Percentiles rank a stretch among this genome's conserved stretches.
phyloP scores from a whole-genome alignment of 2,113 vertebrate species.

The Physeter macrocephalus region DNA sequence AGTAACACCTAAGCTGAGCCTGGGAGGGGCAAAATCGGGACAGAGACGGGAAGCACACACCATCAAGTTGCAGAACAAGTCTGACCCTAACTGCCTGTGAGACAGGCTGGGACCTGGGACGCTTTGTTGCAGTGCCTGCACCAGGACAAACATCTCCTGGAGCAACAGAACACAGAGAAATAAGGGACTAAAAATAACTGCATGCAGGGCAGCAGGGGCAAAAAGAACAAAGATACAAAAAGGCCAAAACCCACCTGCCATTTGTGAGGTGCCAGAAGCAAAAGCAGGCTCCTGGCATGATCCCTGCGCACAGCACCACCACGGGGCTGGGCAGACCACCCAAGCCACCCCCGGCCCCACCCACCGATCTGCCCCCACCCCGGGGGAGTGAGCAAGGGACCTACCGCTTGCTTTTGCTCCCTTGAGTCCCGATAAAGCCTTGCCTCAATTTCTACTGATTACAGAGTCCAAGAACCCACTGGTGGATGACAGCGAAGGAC shows the following conservation, averaged over 20 bases:
- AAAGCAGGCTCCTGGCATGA: not conserved
- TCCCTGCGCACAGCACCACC: not conserved
- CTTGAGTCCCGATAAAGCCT: not conserved
- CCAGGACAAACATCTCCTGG: too few species aligned
- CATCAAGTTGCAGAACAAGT: not conserved
- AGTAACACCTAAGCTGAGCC: not conserved
- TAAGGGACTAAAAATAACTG: too few species aligned
- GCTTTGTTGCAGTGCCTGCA: too few species aligned
- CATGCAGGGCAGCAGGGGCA: too few species aligned
- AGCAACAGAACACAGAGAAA: too few species aligned
- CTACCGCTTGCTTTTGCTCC: not conserved
- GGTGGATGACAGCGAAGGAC: not conserved
- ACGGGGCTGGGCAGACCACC: not conserved
- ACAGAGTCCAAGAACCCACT: not conserved
- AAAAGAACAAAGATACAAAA: too few species aligned
- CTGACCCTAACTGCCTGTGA: not conserved
- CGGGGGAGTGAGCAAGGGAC: not conserved
- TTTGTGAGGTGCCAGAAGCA: not conserved
- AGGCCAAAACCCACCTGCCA: not conserved
- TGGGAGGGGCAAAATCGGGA: not conserved
- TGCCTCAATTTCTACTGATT: not conserved
- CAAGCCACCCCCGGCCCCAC: too few species aligned
- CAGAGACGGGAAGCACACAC: not conserved
- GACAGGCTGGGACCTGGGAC: not conserved
- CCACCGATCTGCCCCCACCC: not conserved